These are phyloP conservation scores for Hyles vespertilio DNA, from an alignment of 1,140 invertebrate genomes.

Conservation along the genomic window DNA sequence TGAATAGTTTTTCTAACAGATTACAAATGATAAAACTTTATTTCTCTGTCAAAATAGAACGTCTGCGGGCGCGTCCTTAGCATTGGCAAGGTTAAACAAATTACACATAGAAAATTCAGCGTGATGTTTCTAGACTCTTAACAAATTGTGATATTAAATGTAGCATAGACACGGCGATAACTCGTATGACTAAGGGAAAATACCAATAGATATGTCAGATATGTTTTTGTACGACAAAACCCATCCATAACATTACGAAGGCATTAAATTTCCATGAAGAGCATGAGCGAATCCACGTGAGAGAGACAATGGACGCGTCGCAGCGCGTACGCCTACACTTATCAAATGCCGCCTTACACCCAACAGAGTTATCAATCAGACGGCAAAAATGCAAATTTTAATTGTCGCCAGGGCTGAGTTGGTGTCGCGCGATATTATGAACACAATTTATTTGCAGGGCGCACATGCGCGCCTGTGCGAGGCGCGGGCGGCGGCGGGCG, in stretches of 20 bases:
- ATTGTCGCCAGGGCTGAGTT: conserved; percentile 50
- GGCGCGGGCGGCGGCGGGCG: conserved; percentile 8
- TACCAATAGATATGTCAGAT: too few relatives aligned
- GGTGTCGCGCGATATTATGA: conserved; percentile 57
- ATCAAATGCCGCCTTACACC: conserved; percentile 47
- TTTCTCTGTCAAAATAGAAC: conserved; percentile 32
- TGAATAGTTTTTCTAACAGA: conserved; percentile 27
- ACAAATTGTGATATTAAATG: too few relatives aligned
- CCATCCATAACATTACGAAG: too few relatives aligned
- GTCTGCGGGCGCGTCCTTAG: conserved; percentile 16
- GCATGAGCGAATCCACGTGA: too few relatives aligned
- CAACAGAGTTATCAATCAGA: conserved; percentile 70
- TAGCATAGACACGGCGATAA: too few relatives aligned
- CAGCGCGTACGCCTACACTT: conserved; percentile 11
- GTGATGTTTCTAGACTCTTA: too few relatives aligned
- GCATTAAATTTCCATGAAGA: too few relatives aligned
- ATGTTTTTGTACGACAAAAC: too few relatives aligned
- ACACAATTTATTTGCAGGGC: conserved; percentile 50
- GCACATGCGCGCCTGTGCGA: conserved; percentile 28
- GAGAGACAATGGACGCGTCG: too few relatives aligned
- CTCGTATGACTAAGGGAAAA: not conserved
- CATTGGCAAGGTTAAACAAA: conserved; percentile 16
- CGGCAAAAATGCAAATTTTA: conserved; percentile 67
- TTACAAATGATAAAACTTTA: conserved; percentile 38
- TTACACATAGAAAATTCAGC: not conserved